A percentile compares a stretch with the other conserved stretches of the same genome.
These are phyloP conservation scores for Sesia apiformis DNA, from an alignment of 2,888 invertebrate genomes.

Conservation along the genomic window DNA sequence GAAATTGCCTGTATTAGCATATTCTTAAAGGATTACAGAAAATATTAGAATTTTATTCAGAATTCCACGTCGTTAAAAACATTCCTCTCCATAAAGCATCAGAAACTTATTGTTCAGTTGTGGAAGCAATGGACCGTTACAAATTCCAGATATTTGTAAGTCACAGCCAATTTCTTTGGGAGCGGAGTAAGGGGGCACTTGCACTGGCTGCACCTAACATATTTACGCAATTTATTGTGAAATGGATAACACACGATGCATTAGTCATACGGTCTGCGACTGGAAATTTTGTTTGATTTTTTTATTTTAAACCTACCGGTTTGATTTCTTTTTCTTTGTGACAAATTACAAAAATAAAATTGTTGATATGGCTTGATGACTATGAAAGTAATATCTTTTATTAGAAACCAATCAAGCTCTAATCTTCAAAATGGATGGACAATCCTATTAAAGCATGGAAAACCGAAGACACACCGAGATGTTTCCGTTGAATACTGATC, in stretches of 20 bases:
- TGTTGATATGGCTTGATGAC: too few relatives aligned
- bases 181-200: constrained; percentile 6
- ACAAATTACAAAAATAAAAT: background rate
- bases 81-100: constrained; percentile 7
- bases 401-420: constrained; percentile 19
- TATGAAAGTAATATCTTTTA: background rate
- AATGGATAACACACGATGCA: background rate
- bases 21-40: too few relatives aligned
- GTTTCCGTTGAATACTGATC: constrained; percentile 59
- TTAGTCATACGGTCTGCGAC: background rate
- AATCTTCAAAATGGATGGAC: constrained; percentile 32
- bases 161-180: constrained; percentile 31
- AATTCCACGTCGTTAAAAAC: too few relatives aligned
- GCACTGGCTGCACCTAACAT: background rate
- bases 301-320: background rate
- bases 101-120: constrained; percentile 29
- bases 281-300: background rate
- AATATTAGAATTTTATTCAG: background rate
- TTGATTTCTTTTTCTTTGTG: background rate
- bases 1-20: too few relatives aligned
- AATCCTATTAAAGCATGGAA: constrained; percentile 31
- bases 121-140: constrained; percentile 31
- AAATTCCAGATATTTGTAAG: constrained; percentile 33
- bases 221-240: background rate
- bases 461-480: constrained; percentile 38